Base-by-base conservation (phyloP, 2,888 invertebrate genomes). In the Pristionchus maxplancki region DNA sequence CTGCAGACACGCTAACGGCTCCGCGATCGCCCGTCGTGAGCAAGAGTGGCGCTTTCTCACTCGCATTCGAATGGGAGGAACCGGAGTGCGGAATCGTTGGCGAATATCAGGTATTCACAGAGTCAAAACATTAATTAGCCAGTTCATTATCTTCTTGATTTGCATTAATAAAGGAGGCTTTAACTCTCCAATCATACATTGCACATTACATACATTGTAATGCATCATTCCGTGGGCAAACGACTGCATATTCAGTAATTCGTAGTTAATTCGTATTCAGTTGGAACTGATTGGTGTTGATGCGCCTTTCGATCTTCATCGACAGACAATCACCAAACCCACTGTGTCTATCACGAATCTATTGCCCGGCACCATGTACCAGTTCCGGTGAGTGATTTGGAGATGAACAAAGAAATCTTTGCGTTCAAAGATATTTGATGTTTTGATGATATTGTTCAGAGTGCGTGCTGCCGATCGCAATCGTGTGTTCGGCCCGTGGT, bases 51-150 rank as follows among this genome's bases (percentile, higher is more conserved):
- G 92, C 93, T 87, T 93, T 90, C 90, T 93, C 94, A 40, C 89
- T 95, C 53, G 93, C 93, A 17, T 90, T 95, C 89, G 90, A 91
- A 44, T 94, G 94, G 94, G 93, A 94, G 62, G 91, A 92, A 48
- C 94, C 94, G 13, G 94, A 95, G 87, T 94, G 94, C 89, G 94
- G 94, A 6, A 91, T 91, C 40, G 92, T 94, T 64, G 94, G 93
- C 86, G 93, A 94, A 82, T 95, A 94, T 89, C 91, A 92, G 89
- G 91, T 90, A 34, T 20, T 13, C 5, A n/a, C 9, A 53, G 17
- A 20, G 3, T 8, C 9, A 24, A n/a, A 24, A 24, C 24, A 20
- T 4, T 9, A 24, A 71, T 6, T 28, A 64, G 37, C 31, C 13
- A 64, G n/a, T n/a, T n/a, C n/a, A n/a, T n/a, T n/a, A n/a, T n/a